These are phyloP conservation scores for Hemibagrus guttatus DNA, from an alignment of 2,797 vertebrate genomes.

Conservation along the genomic window DNA sequence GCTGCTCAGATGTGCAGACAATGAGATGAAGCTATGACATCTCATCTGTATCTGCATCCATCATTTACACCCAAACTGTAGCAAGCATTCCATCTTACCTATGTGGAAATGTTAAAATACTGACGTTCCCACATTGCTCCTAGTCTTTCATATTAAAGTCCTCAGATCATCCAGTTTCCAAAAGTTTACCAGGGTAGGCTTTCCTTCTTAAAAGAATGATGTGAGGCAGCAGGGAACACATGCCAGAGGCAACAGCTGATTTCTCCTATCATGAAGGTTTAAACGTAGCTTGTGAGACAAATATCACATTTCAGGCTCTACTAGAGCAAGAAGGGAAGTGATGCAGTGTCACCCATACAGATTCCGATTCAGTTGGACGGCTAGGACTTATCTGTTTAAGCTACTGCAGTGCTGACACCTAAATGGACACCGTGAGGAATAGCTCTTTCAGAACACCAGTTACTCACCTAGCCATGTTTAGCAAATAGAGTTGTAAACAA, in stretches of 20 bases:
- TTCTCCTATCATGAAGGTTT: slow-evolving; percentile 26
- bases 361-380: background rate
- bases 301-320: slow-evolving; percentile 25
- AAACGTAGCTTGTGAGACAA: slow-evolving; percentile 18
- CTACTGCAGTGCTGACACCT: slow-evolving; percentile 22
- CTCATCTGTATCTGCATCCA: background rate
- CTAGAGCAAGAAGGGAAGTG: slow-evolving; percentile 32
- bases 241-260: slow-evolving; percentile 29
- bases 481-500: slow-evolving; percentile 19
- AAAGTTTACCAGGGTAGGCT: background rate
- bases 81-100: background rate
- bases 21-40: slow-evolving; percentile 27
- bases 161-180: background rate
- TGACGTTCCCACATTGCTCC: slow-evolving; percentile 4
- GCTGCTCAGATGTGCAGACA: slow-evolving; percentile 31
- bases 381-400: slow-evolving; percentile 28
- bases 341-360: slow-evolving; percentile 16
- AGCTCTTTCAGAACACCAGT: slow-evolving; percentile 10
- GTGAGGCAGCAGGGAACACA: slow-evolving; percentile 2
- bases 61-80: background rate
- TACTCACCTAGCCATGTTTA: background rate
- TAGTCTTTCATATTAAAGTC: slow-evolving; percentile 24
- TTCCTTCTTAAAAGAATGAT: slow-evolving; percentile 7
- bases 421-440: slow-evolving; percentile 21
- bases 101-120: slow-evolving; percentile 3